Evolutionary conservation across 2,888 invertebrate genomes (phyloP), one percentile per base, ranked within the genome.

Genomic region (Cyclophora albipunctata): DNA sequence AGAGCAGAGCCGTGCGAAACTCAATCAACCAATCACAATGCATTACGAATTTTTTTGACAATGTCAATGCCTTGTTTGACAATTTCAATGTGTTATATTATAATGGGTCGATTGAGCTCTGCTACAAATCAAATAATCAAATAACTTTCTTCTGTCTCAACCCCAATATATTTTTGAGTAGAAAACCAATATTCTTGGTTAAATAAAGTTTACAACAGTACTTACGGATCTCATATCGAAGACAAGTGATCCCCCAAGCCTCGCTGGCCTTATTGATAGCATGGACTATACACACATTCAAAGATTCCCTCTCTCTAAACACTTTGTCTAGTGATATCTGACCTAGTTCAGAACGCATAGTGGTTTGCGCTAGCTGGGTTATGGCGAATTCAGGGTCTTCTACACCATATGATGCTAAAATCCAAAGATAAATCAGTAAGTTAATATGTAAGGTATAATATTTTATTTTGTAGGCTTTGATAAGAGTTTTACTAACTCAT

Each of bases 311-410:
- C 84, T 99, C 99, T 56, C 96, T 90, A 77, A 99, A 99, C 7
- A 99, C 96, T 77, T 97, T 97, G 78, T 99, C 99, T 58, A 99
- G 83, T 1, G 95, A 92, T 81, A 99, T 99, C 89, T 98, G 98
- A 52, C 99, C 99, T 43, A 99, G 90, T 81, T 99, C 99, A 0
- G 98, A 98, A 75, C 99, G 92, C 99, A 99, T 99, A 0, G 99
- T 99, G 0, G 99, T 99, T 90, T 99, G 99, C 2, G 99, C 99
- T 45, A 99, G 86, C 82, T 99, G 99, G 1, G 98, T 98, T 54
- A 99, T 97, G 0, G 99, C 99, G 90, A 98, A 99, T 83, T 99
- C 99, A 0, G 99, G 98, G 87, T 99, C 99, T 84, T 99, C 98
- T 5, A 99, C 99, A 34, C 99, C 99, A 83, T 99, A 99, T 59